Base-by-base conservation (phyloP, 1,140 invertebrate genomes). In the Radopholus similis region DNA sequence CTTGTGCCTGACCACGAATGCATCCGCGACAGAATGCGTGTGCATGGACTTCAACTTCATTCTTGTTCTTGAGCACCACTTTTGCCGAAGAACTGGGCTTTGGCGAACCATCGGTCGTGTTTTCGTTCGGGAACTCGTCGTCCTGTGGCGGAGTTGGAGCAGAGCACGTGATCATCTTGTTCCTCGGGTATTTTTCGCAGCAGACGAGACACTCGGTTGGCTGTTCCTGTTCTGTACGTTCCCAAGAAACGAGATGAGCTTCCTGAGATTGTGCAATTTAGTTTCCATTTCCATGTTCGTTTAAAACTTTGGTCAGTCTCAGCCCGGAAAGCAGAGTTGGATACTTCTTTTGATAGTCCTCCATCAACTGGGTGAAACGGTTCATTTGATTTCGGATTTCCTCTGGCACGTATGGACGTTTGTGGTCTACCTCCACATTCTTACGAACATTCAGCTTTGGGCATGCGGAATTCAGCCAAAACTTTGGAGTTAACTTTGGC, bases 11-110 rank as follows among this genome's bases (percentile, higher is more conserved):
- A 13, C 57, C 21, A 3, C 57, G 37, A 18, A 71, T 53, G 34
- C 69, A 71, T 2, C 47, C 37, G 1, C 21, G 42, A 51, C 69
- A 71, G 37, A 71, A 71, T 18, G 40, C 32, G 30, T 71, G 69
- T 1, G 40, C 35, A 1, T 42, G 35, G 37, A 8, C 35, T 38
- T 44, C 37, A 60, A 18, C 57, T 21, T 60, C 44, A 15, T n/a
- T 26, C 2, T n/a, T n/a, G n/a, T n/a, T 59, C 42, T 32, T 47
- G 58, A 6, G 6, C 21, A 9, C 21, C 38, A 4, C 5, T 42
- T 4, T 9, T 34, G 35, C 9, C 13, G 13, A 40, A 54, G 51
- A 9, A 32, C 18, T 0, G 30, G 28, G 4, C 28, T 23, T 4
- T 30, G 44, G 26, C 40, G 32, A 28, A 60, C 30, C 40, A 66